phyloP scores from a whole-genome alignment of 2,888 invertebrate species.

The Ecdyonurus torrentis region DNA sequence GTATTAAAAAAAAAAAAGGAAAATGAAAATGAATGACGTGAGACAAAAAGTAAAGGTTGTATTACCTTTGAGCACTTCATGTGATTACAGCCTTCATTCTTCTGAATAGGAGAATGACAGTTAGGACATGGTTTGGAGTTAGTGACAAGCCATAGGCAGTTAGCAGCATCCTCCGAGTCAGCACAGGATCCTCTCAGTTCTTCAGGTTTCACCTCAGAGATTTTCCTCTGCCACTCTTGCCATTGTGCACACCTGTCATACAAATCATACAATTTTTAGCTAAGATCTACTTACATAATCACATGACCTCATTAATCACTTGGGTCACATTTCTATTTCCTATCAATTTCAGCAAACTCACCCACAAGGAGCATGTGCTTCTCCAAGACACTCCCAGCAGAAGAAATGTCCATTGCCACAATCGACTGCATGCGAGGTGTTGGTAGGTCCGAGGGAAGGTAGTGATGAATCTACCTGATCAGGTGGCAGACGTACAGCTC shows the following conservation, averaged over 20 bases:
- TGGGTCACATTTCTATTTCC: neutral
- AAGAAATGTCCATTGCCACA: conserved; percentile 54
- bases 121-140: conserved; percentile 54
- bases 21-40: no score
- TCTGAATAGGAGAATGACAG: conserved; percentile 51
- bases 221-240: conserved; percentile 41
- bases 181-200: conserved; percentile 33
- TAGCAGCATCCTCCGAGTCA: conserved; percentile 37
- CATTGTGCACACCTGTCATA: conserved; percentile 39
- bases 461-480: conserved; percentile 24
- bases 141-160: conserved; percentile 49
- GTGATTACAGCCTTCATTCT: conserved; percentile 55
- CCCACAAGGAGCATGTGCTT: conserved; percentile 48
- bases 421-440: conserved; percentile 42
- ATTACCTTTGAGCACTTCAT: conserved; percentile 52
- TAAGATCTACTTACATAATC: neutral
- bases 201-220: conserved; percentile 45
- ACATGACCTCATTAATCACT: neutral
- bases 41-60: no score
- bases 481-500: conserved; percentile 45
- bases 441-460: neutral
- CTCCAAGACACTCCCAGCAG: conserved; percentile 44
- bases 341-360: no score
- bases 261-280: no score
- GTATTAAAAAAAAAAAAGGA: no score